Evolutionary conservation across 1,140 invertebrate genomes (phyloP).

Genomic region (Lepidurus packardi): DNA sequence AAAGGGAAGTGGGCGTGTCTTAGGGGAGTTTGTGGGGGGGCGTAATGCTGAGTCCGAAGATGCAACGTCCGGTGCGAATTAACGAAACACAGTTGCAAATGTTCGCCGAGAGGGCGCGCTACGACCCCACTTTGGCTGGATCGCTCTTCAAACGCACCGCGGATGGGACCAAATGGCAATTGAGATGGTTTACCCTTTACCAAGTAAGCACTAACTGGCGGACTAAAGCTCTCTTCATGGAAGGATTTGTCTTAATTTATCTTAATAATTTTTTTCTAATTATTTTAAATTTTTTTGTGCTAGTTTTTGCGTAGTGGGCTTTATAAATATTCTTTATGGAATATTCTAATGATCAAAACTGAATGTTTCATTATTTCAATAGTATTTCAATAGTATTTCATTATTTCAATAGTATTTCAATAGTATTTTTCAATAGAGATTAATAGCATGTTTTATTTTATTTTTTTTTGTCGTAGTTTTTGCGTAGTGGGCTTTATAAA

Average conservation of each 20-base stretch:
- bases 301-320: constrained; percentile 32
- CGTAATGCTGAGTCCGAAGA: constrained; percentile 68
- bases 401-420: too few relatives aligned
- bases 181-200: constrained; percentile 83
- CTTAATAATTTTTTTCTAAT: too few relatives aligned
- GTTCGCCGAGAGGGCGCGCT: constrained; percentile 73
- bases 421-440: too few relatives aligned
- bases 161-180: constrained; percentile 82
- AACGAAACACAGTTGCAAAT: constrained; percentile 72
- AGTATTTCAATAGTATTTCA: too few relatives aligned
- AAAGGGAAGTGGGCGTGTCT: not conserved
- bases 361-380: too few relatives aligned
- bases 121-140: constrained; percentile 68
- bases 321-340: too few relatives aligned
- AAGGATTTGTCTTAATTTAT: too few relatives aligned
- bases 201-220: constrained; percentile 40
- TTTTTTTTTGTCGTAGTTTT: too few relatives aligned
- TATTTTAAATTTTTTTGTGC: constrained; percentile 36
- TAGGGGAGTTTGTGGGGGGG: constrained; percentile 3
- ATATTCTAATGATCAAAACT: too few relatives aligned
- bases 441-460: too few relatives aligned
- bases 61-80: constrained; percentile 74
- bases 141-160: constrained; percentile 79
- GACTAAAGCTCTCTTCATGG: constrained; percentile 36
- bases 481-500: too few relatives aligned